Evolutionary conservation across 35 echinoderm and acorn worm species (phyloP).

Genomic region (Apostichopus japonicus): DNA sequence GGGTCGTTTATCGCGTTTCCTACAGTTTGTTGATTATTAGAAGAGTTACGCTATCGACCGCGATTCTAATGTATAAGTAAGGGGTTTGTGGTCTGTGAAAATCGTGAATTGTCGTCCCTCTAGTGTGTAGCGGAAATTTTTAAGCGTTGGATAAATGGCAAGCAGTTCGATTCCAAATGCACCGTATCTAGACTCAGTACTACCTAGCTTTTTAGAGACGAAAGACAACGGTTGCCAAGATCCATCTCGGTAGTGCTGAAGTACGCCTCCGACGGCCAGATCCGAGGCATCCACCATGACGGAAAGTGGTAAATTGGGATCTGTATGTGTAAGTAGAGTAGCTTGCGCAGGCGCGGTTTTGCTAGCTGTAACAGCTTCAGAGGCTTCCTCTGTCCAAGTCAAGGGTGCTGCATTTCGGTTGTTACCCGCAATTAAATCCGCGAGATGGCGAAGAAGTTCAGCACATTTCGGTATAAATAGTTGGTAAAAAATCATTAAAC

Average conservation of each 20-base stretch:
- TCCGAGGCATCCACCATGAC: conserved; percentile 34
- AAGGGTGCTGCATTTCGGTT: not conserved
- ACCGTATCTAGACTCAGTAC: conserved; percentile 55
- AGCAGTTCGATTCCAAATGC: conserved; percentile 58
- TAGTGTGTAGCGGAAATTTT: too few relatives aligned
- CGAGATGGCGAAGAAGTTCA: not conserved
- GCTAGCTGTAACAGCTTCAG: not conserved
- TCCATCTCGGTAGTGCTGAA: conserved; percentile 33
- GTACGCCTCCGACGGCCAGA: conserved; percentile 42
- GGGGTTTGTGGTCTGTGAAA: too few relatives aligned
- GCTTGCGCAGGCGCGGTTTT: not conserved
- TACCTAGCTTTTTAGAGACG: conserved; percentile 3
- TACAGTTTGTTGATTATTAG: too few relatives aligned
- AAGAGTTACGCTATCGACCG: too few relatives aligned
- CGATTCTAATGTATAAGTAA: too few relatives aligned
- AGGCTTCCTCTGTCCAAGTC: not conserved
- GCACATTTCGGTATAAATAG: not conserved
- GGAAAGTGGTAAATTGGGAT: not conserved
- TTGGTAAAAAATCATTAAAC: not conserved
- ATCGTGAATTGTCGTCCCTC: too few relatives aligned
- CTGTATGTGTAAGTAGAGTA: conserved; percentile 39
- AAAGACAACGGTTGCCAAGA: conserved; percentile 27
- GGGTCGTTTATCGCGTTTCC: too few relatives aligned
- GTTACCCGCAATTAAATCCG: not conserved
- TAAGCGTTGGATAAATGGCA: too few relatives aligned